Conservation (phyloP, 2,888 invertebrate species). For the Teleogryllus oceanicus region DNA sequence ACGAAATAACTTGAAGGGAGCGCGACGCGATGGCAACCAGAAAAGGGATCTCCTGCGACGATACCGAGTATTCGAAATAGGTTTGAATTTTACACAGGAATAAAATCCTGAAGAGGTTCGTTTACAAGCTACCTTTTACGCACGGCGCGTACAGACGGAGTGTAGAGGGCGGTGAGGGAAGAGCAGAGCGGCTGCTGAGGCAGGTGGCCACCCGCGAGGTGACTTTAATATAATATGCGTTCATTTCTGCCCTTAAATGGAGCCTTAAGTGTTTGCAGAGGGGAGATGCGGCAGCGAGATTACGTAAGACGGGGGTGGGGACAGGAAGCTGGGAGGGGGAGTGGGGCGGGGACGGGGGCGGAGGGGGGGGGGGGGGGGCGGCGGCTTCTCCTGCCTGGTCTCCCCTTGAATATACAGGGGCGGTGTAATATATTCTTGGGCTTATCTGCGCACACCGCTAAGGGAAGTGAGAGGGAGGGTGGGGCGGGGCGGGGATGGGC, state of each 20-base stretch:
- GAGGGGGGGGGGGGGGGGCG: background rate
- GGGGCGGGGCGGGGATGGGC: too few species aligned
- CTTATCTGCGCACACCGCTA: background rate
- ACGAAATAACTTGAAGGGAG: background rate
- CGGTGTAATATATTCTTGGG: slow-evolving; percentile 18
- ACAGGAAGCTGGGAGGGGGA: background rate
- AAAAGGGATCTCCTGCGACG: too few species aligned
- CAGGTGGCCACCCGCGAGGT: background rate
- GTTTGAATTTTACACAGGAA: background rate
- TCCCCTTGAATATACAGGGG: background rate
- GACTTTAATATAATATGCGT: background rate
- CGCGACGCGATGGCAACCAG: background rate
- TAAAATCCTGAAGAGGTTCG: background rate
- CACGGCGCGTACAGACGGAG: too few species aligned
- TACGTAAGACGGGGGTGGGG: background rate
- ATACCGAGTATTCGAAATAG: background rate
- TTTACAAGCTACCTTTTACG: too few species aligned
- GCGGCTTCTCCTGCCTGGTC: background rate
- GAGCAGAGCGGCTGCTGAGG: background rate
- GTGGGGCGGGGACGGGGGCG: background rate
- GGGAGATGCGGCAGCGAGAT: background rate
- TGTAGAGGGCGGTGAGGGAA: background rate
- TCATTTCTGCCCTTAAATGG: background rate
- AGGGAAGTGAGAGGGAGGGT: too few species aligned
- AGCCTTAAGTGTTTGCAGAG: background rate